A percentile compares a stretch with the other conserved stretches of the same genome.
phyloP scores from a whole-genome alignment of 1,140 invertebrate genomes.

The Drosophila teissieri region DNA sequence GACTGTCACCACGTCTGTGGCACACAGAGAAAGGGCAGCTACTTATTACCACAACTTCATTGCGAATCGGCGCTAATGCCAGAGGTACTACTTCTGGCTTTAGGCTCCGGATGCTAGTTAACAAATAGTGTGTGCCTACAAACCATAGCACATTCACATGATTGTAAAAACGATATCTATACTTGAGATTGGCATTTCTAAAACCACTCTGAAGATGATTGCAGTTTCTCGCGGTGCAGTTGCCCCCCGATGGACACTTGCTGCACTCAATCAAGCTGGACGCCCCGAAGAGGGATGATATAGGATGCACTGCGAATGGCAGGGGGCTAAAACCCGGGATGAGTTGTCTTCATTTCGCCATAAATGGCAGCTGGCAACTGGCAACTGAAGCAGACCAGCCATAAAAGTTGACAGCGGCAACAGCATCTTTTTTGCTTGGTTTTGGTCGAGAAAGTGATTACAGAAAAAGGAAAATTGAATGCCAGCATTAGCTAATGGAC shows the following conservation, averaged over 20 bases:
- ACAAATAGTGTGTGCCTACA: too few species aligned
- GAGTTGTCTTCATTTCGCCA: constrained; percentile 47
- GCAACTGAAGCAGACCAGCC: constrained; percentile 37
- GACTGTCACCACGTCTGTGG: constrained; percentile 3
- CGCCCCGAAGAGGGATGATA: constrained; percentile 4
- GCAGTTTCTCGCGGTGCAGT: not conserved
- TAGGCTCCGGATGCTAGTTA: too few species aligned
- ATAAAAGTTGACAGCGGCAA: constrained; percentile 37
- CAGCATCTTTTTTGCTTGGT: constrained; percentile 17
- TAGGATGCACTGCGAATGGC: not conserved
- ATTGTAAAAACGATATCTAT: too few species aligned
- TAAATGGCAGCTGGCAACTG: constrained; percentile 28
- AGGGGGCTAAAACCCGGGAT: constrained; percentile 13
- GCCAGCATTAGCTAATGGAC: constrained; percentile 16
- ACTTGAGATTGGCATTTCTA: too few species aligned
- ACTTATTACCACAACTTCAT: not conserved
- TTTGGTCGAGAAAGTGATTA: constrained; percentile 19
- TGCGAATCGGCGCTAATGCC: not conserved
- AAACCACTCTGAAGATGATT: not conserved
- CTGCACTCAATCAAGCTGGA: constrained; percentile 38
- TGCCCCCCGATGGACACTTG: constrained; percentile 27
- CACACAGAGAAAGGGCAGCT: not conserved
- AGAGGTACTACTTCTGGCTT: not conserved
- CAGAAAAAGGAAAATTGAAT: not conserved
- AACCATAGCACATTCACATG: too few species aligned